Conservation (phyloP, 1,140 invertebrate genomes). For the Gryllus bimaculatus region DNA sequence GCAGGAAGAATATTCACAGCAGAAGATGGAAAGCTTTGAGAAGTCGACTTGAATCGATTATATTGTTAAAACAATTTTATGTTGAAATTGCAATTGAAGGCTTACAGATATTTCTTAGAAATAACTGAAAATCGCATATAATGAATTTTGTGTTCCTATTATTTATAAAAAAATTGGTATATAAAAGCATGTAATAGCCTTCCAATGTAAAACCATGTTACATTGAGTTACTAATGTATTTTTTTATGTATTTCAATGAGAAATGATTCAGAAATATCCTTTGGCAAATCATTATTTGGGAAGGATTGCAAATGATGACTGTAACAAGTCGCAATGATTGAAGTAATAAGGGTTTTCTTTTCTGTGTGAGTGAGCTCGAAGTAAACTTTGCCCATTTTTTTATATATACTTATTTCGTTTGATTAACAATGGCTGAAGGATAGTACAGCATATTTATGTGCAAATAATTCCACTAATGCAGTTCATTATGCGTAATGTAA, state of each 20-base stretch:
- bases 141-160: not conserved
- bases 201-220: too few species aligned
- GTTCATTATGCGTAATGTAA: too few species aligned
- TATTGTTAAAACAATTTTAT: slow-evolving; percentile 7
- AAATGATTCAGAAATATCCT: not conserved
- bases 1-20: not conserved
- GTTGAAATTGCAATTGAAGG: not conserved
- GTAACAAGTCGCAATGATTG: not conserved
- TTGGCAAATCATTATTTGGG: not conserved
- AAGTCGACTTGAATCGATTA: not conserved
- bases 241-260: not conserved
- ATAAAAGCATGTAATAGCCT: too few species aligned
- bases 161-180: not conserved
- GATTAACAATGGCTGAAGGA: not conserved
- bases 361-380: not conserved
- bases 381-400: not conserved
- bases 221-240: not conserved
- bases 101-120: not conserved
- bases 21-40: not conserved
- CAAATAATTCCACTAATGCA: too few species aligned
- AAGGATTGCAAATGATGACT: not conserved
- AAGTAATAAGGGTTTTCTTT: not conserved
- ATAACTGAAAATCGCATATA: not conserved
- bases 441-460: too few species aligned
- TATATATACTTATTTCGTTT: not conserved